These are phyloP conservation scores for Trichopoda pennipes DNA, from an alignment of 2,888 invertebrate species.

Conservation along the genomic window DNA sequence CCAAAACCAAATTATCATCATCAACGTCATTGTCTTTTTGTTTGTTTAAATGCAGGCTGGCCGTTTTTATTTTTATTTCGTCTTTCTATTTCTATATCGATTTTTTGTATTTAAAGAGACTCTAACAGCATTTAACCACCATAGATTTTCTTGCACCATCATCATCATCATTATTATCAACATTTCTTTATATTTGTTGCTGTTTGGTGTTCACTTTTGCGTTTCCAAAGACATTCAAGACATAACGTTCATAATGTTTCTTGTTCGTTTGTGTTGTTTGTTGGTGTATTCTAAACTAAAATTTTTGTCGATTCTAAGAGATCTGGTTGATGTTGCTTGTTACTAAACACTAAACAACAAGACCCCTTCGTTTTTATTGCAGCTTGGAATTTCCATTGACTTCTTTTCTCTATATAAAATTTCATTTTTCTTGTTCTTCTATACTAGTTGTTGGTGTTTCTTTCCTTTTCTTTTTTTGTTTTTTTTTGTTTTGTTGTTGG, in stretches of 20 bases:
- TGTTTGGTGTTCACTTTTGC: conserved; percentile 13
- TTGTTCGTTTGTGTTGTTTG: conserved; percentile 16
- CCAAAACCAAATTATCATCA: conserved; percentile 26
- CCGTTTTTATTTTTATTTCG: conserved; percentile 5
- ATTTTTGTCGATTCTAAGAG: conserved; percentile 42
- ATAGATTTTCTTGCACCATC: conserved; percentile 18
- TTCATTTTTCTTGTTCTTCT: conserved; percentile 21
- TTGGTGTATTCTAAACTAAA: conserved; percentile 16
- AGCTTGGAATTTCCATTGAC: conserved; percentile 40
- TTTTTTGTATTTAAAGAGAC: background rate
- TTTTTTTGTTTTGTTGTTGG: background rate
- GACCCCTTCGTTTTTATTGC: conserved; percentile 31
- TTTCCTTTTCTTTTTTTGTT: background rate
- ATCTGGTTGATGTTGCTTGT: conserved; percentile 46
- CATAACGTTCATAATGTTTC: conserved; percentile 29
- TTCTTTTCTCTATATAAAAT: conserved; percentile 45
- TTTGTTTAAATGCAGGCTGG: conserved; percentile 16
- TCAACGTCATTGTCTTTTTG: conserved; percentile 41
- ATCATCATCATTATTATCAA: background rate
- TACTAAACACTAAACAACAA: conserved; percentile 36
- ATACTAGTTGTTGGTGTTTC: background rate
- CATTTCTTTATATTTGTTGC: background rate
- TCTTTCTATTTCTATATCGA: background rate
- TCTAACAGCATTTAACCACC: conserved; percentile 6
- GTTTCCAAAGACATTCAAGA: conserved; percentile 28